Evolutionary conservation across 2,888 invertebrate genomes (phyloP).

Genomic region (Idaea dimidiata): DNA sequence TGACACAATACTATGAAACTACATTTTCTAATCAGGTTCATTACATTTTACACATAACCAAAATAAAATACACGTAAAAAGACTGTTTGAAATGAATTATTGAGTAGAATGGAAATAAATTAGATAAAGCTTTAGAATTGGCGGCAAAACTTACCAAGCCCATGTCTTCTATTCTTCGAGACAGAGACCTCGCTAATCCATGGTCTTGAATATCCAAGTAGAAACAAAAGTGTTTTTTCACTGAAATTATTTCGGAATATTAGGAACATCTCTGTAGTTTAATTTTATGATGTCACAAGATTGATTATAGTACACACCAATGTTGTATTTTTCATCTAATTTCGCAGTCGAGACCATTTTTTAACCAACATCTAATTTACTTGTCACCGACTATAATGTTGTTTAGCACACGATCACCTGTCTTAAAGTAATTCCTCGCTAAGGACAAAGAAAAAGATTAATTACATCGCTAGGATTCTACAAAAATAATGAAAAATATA

Average conservation of each 20-base stretch:
- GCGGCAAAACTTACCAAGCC: slow-evolving; percentile 84
- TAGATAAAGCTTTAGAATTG: slow-evolving; percentile 40
- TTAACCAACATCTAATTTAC: slow-evolving; percentile 29
- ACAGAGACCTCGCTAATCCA: slow-evolving; percentile 83
- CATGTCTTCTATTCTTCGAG: slow-evolving; percentile 85
- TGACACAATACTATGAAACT: not conserved
- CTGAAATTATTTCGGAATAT: slow-evolving; percentile 49
- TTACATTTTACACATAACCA: slow-evolving; percentile 2
- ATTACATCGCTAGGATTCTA: slow-evolving; percentile 14
- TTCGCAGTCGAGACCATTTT: slow-evolving; percentile 73
- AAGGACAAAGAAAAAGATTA: slow-evolving; percentile 28
- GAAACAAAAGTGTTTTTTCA: slow-evolving; percentile 85
- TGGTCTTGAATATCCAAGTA: slow-evolving; percentile 89
- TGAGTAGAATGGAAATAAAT: slow-evolving; percentile 10
- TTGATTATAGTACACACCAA: slow-evolving; percentile 57
- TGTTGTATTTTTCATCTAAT: slow-evolving; percentile 72
- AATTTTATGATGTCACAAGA: slow-evolving; percentile 34
- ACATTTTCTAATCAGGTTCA: slow-evolving; percentile 7
- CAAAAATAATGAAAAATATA: slow-evolving; percentile 47
- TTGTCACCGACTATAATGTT: slow-evolving; percentile 23
- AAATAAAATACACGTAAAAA: not conserved
- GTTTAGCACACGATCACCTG: slow-evolving; percentile 9
- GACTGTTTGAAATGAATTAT: not conserved
- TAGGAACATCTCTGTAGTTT: slow-evolving; percentile 17
- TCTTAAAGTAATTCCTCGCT: not conserved